Base-by-base conservation (phyloP, 1,140 invertebrate genomes). In the Rhyzopertha dominica region DNA sequence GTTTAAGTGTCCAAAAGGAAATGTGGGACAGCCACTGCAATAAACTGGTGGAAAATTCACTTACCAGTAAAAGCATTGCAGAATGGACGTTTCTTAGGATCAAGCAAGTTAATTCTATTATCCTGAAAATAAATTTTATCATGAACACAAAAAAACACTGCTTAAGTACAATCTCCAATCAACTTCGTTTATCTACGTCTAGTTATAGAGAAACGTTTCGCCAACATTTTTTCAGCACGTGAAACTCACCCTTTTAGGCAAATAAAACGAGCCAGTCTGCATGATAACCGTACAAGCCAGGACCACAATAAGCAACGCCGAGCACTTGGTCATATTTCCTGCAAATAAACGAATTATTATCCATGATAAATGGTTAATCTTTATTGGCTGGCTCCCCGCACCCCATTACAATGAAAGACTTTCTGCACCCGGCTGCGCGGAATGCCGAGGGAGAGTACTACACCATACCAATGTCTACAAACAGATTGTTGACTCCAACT, bases 21-120 rank as follows among this genome's bases (percentile, higher is more conserved):
- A n/a, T n/a, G n/a, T n/a, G n/a, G n/a, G n/a, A n/a, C n/a, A n/a
- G n/a, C n/a, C n/a, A n/a, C n/a, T n/a, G n/a, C n/a, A n/a, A n/a
- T n/a, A n/a, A n/a, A n/a, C n/a, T n/a, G n/a, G n/a, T 5, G 30
- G 12, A 32, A 40, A 41, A 26, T 44, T 8, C 38, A 49, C 23
- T 67, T 68, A 83, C 82, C 81, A 63, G 81, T 84, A 51, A 84
- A 84, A 3, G 81, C 81, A 54, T 85, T 85, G 59, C 81, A 84
- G 63, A 84, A 84, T 3, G 81, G 81, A 56, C 81, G 69, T 54
- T 84, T 85, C 51, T 78, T 74, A 3, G 74, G 72, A 14, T 73
- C 61, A 14, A 71, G 48, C 12, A 60, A 41, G 13, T 25, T 24
- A 24, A 20, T 13, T 5, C 32, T 13, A 42, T 17, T 20, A 43